Conservation (phyloP, 2,113 vertebrate genomes). For the Cheilinus undulatus region DNA sequence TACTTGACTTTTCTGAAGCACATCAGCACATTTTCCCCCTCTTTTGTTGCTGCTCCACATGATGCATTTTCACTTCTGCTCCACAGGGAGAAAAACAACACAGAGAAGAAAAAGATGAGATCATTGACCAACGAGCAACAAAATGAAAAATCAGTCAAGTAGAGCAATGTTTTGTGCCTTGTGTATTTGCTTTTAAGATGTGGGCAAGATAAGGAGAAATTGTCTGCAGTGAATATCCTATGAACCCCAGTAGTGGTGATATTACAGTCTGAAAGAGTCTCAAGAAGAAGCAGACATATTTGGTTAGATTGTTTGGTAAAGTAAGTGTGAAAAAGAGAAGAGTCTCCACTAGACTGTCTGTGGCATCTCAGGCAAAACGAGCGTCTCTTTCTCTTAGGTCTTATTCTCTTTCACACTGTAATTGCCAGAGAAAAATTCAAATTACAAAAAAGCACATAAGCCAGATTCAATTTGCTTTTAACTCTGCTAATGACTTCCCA, state of each 20-base stretch:
- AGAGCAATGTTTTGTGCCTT: not conserved
- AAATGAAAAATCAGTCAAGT: conserved; percentile 44
- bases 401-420: conserved; percentile 36
- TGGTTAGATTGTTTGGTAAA: not conserved
- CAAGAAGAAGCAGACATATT: not conserved
- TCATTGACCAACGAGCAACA: conserved; percentile 48
- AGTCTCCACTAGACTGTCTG: not conserved
- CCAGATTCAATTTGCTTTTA: conserved; percentile 62
- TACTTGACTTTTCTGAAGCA: conserved; percentile 41
- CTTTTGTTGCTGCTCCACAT: conserved; percentile 46
- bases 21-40: conserved; percentile 40
- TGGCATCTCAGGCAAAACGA: not conserved
- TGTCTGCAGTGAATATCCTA: conserved; percentile 35
- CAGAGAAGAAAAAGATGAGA: conserved; percentile 41
- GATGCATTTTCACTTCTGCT: conserved; percentile 45
- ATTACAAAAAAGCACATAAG: conserved; percentile 61
- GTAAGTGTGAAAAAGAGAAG: not conserved
- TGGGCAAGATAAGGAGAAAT: conserved; percentile 23
- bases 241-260: conserved; percentile 8
- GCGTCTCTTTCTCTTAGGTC: conserved; percentile 15
- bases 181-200: conserved; percentile 24
- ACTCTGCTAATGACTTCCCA: conserved; percentile 58
- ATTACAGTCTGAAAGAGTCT: conserved; percentile 26
- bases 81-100: conserved; percentile 29
- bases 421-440: conserved; percentile 64